Percentiles rank a stretch among this genome's conserved stretches.
These are phyloP conservation scores for Zalophus californianus DNA, from an alignment of 2,797 vertebrate species.

Conservation along the genomic window DNA sequence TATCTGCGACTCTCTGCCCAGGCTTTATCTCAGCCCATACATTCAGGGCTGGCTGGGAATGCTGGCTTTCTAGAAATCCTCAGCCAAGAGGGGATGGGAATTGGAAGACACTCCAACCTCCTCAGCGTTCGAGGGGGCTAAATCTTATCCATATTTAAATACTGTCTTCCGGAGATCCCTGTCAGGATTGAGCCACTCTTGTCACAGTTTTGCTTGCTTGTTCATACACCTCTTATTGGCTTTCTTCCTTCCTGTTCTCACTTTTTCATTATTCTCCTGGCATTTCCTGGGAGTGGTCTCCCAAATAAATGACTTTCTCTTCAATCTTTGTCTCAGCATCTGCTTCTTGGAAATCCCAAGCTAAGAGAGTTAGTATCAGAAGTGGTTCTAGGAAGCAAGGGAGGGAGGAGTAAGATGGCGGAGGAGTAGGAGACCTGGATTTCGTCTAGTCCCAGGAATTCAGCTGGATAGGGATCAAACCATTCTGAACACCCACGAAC, in stretches of 20 bases:
- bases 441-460: too few species aligned
- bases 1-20: not conserved
- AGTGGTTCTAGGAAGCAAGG: not conserved
- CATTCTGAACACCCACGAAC: too few species aligned
- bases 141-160: not conserved
- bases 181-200: not conserved
- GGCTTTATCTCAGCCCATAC: not conserved
- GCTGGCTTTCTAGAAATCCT: conserved; percentile 7
- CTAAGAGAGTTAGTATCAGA: not conserved
- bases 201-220: not conserved
- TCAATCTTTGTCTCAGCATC: not conserved
- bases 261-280: not conserved
- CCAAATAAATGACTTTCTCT: conserved; percentile 18
- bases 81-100: not conserved
- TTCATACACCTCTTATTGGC: not conserved
- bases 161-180: not conserved
- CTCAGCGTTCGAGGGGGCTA: not conserved
- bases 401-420: too few species aligned
- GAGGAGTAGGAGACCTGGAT: too few species aligned
- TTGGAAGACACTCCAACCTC: not conserved
- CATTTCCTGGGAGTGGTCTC: not conserved
- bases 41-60: not conserved
- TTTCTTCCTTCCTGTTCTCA: conserved; percentile 20
- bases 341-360: conserved; percentile 25
- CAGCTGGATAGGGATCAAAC: too few species aligned